A percentile compares a stretch with the other conserved stretches of the same genome.
Conservation (phyloP, 2,797 vertebrate species). For the Mormyrus hasselquistii region DNA sequence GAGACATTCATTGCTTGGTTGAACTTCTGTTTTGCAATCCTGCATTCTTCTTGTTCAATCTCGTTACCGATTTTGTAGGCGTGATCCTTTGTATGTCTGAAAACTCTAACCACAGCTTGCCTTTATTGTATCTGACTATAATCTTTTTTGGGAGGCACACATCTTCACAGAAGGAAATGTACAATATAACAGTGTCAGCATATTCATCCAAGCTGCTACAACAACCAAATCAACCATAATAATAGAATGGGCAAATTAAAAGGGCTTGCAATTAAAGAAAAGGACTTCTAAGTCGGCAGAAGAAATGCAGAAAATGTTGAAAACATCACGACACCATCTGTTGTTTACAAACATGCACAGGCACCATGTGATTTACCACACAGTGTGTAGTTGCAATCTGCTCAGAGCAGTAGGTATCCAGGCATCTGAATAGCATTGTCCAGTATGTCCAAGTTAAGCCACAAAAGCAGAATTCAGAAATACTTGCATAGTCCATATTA, state of each 20-base stretch:
- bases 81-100: not conserved
- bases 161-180: not conserved
- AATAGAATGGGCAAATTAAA: not conserved
- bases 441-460: not conserved
- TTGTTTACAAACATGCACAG: not conserved
- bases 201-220: not conserved
- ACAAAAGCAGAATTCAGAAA: not conserved
- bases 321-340: not conserved
- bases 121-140: not conserved
- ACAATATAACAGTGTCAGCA: not conserved
- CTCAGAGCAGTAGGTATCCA: not conserved
- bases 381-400: not conserved
- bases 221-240: not conserved
- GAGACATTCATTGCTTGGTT: not conserved
- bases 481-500: not conserved
- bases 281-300: not conserved
- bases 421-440: not conserved
- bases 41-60: not conserved
- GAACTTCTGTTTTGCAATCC: not conserved
- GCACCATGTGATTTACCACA: not conserved
- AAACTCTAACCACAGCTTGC: not conserved
- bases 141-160: not conserved
- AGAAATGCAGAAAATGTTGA: not conserved
- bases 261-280: not conserved
- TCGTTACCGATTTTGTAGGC: not conserved